phyloP scores from a whole-genome alignment of 2,888 invertebrate genomes.

The Cephus nigrinus region DNA sequence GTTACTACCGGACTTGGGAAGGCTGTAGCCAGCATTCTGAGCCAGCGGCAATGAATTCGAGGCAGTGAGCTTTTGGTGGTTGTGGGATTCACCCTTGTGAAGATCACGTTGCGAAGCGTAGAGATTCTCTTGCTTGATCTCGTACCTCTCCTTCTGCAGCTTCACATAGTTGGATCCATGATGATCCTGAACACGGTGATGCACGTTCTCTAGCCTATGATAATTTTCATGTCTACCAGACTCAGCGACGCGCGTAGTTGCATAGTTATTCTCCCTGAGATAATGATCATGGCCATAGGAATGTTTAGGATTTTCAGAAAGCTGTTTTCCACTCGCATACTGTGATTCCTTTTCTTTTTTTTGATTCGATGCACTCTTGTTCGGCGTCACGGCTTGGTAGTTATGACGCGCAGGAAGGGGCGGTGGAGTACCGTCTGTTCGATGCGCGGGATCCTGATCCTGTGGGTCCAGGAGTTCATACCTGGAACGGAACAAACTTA shows the following conservation, averaged over 20 bases:
- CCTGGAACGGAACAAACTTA: constrained; percentile 35
- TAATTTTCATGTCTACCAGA: constrained; percentile 55
- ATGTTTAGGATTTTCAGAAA: constrained; percentile 49
- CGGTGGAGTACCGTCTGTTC: constrained; percentile 67
- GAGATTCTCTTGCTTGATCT: constrained; percentile 53
- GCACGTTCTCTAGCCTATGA: constrained; percentile 63
- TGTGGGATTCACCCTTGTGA: constrained; percentile 23
- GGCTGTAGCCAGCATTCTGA: constrained; percentile 53
- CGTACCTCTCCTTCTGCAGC: constrained; percentile 60
- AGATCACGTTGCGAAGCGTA: constrained; percentile 4
- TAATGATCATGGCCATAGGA: constrained; percentile 52
- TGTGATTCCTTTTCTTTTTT: constrained; percentile 56
- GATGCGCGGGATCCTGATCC: constrained; percentile 60
- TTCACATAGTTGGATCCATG: constrained; percentile 54
- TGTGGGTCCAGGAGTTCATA: constrained; percentile 69
- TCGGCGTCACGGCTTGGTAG: constrained; percentile 49
- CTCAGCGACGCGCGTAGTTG: constrained; percentile 57
- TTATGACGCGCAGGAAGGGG: constrained; percentile 68
- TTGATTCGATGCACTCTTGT: constrained; percentile 33
- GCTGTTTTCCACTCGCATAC: constrained; percentile 42
- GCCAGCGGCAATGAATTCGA: constrained; percentile 62
- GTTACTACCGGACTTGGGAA: constrained; percentile 55
- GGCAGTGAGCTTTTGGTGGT: constrained; percentile 61
- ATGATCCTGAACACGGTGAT: constrained; percentile 54
- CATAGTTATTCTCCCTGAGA: constrained; percentile 57